Conservation (phyloP, 2,888 invertebrate species). For the Mactromeris polynyma region DNA sequence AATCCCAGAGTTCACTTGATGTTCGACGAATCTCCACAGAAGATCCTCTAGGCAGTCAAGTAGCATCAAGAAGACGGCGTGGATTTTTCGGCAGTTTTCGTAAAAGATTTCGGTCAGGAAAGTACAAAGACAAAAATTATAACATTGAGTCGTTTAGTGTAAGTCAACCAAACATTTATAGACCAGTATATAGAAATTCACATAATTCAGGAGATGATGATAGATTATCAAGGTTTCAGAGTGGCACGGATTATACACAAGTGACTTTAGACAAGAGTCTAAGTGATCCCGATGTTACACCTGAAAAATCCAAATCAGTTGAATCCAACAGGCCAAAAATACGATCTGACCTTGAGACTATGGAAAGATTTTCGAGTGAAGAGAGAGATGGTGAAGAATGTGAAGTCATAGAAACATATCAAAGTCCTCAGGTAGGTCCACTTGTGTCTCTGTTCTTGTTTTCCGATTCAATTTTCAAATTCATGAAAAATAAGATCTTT, state of each 20-base stretch:
- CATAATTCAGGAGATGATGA: constrained; percentile 60
- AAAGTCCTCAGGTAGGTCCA: constrained; percentile 39
- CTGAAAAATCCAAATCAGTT: constrained; percentile 41
- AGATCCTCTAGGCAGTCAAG: not conserved
- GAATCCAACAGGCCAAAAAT: constrained; percentile 1
- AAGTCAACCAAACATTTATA: constrained; percentile 63
- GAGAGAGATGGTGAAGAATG: constrained; percentile 45
- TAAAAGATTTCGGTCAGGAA: constrained; percentile 49
- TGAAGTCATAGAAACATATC: constrained; percentile 57
- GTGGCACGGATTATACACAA: not conserved
- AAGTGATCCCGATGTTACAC: constrained; percentile 52
- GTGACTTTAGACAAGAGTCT: constrained; percentile 43
- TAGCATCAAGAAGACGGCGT: constrained; percentile 31
- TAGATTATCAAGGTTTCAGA: constrained; percentile 14
- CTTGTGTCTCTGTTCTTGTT: too few species aligned
- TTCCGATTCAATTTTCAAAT: too few species aligned
- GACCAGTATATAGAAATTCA: constrained; percentile 18
- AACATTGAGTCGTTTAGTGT: constrained; percentile 54
- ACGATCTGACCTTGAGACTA: not conserved
- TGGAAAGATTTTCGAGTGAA: constrained; percentile 38
- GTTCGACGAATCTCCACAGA: constrained; percentile 10
- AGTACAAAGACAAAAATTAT: constrained; percentile 61
- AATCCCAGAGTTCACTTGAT: constrained; percentile 36
- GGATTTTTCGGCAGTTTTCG: constrained; percentile 64
- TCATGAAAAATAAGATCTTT: too few species aligned